A percentile compares a stretch with the other conserved stretches of the same genome.
phyloP scores from a whole-genome alignment of 2,113 vertebrate species.

The Thunnus thynnus region DNA sequence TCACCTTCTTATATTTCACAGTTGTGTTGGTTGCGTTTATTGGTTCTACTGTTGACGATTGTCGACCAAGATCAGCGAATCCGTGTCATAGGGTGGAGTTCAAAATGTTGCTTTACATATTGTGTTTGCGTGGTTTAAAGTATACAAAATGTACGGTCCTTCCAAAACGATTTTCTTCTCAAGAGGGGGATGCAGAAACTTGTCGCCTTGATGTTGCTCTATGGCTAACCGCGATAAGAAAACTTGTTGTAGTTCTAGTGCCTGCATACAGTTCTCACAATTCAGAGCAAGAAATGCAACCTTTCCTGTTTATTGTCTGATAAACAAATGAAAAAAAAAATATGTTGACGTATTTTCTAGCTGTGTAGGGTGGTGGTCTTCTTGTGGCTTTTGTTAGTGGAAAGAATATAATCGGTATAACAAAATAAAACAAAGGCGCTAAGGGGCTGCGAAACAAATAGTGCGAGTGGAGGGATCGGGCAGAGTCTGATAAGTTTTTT shows the following conservation, averaged over 20 bases:
- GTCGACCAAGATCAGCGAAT: neutral
- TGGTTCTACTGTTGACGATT: neutral
- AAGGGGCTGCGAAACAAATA: slow-evolving; percentile 73
- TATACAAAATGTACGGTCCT: slow-evolving; percentile 37
- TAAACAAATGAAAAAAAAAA: slow-evolving; percentile 68
- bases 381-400: slow-evolving; percentile 75
- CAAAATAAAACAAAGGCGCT: slow-evolving; percentile 81
- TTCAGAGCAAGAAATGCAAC: slow-evolving; percentile 75
- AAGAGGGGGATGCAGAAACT: slow-evolving; percentile 31
- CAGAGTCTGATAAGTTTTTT: slow-evolving; percentile 76
- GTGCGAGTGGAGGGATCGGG: slow-evolving; percentile 54
- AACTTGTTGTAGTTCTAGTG: slow-evolving; percentile 53
- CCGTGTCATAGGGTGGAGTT: slow-evolving; percentile 26
- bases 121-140: slow-evolving; percentile 32
- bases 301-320: slow-evolving; percentile 83
- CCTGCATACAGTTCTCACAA: slow-evolving; percentile 77
- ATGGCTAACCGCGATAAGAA: slow-evolving; percentile 72
- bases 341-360: slow-evolving; percentile 48
- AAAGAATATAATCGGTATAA: slow-evolving; percentile 76
- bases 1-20: neutral
- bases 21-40: neutral
- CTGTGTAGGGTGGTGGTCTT: slow-evolving; percentile 50
- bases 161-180: slow-evolving; percentile 38
- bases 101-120: slow-evolving; percentile 6
- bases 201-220: slow-evolving; percentile 50